Evolutionary conservation across 30 jellyfish, hydroid and myxozoan species (phyloP).

Genomic region (Sanderia malayensis): DNA sequence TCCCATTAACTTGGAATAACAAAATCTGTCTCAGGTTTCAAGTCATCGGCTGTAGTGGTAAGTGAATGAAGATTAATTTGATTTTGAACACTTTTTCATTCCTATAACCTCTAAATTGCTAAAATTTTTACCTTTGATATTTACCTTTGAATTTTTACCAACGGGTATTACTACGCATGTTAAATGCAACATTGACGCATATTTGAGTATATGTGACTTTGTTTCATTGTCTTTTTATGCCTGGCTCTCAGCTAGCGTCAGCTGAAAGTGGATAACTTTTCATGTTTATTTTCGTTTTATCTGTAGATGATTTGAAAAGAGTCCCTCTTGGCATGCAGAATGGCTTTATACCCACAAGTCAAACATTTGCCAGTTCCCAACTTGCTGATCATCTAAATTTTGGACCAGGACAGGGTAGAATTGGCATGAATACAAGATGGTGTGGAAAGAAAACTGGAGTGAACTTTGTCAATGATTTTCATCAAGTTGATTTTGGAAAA

Average conservation of each 20-base stretch:
- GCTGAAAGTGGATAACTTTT: too few relatives aligned
- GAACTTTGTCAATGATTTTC: constrained; percentile 1
- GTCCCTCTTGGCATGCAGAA: constrained; percentile 38
- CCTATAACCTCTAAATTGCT: not conserved
- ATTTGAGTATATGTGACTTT: too few relatives aligned
- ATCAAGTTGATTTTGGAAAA: constrained; percentile 25
- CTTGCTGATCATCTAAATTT: not conserved
- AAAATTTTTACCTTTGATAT: too few relatives aligned
- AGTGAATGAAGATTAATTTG: not conserved
- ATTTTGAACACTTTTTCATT: not conserved
- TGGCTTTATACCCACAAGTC: constrained; percentile 20
- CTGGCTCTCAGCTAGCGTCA: too few relatives aligned
- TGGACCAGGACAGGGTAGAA: constrained; percentile 14
- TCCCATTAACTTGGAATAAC: constrained; percentile 30
- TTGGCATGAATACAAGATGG: not conserved
- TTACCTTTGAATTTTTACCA: too few relatives aligned
- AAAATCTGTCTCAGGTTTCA: constrained; percentile 18
- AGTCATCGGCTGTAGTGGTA: constrained; percentile 30
- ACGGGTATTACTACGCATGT: too few relatives aligned
- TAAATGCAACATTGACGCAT: too few relatives aligned
- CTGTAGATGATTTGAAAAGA: not conserved
- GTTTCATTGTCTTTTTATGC: too few relatives aligned
- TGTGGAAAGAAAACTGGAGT: constrained; percentile 1
- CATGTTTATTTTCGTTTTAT: too few relatives aligned
- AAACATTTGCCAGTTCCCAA: not conserved